Conservation (phyloP, 2,888 invertebrate species). For the Tinea trinotella region DNA sequence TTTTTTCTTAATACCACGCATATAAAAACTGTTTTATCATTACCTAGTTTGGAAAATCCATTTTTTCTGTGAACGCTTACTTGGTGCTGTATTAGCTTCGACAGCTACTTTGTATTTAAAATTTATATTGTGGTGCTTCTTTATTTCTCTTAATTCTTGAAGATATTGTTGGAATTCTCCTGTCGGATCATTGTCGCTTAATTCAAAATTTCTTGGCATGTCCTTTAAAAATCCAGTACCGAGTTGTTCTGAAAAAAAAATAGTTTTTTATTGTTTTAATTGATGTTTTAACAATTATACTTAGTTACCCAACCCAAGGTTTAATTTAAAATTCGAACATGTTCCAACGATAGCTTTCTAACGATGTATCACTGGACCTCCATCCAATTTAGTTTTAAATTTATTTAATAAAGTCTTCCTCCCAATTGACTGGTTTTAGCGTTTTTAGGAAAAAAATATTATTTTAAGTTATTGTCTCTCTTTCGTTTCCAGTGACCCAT, state of each 20-base stretch:
- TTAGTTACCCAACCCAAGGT: too few species aligned
- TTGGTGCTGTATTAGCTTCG: neutral
- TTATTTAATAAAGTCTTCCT: too few species aligned
- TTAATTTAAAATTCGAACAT: too few species aligned
- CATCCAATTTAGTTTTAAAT: too few species aligned
- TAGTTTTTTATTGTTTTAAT: neutral
- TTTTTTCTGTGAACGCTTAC: neutral
- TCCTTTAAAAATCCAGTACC: neutral
- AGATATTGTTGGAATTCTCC: constrained; percentile 2
- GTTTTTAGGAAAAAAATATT: too few species aligned
- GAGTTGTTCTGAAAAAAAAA: neutral
- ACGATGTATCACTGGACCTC: too few species aligned
- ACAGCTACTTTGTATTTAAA: constrained; percentile 1
- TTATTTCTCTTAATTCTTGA: neutral
- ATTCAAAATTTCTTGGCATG: neutral
- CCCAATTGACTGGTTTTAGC: too few species aligned
- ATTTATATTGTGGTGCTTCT: neutral
- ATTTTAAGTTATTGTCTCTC: too few species aligned
- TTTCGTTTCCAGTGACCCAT: too few species aligned
- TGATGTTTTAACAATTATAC: neutral
- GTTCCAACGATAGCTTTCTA: too few species aligned
- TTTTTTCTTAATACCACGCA: too few species aligned
- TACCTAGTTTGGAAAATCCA: neutral
- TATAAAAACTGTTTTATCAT: too few species aligned
- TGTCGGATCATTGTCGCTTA: neutral